A percentile compares a stretch with the other conserved stretches of the same genome.
Evolutionary conservation across 2,113 vertebrate species (phyloP).

Genomic region (Garra rufa): DNA sequence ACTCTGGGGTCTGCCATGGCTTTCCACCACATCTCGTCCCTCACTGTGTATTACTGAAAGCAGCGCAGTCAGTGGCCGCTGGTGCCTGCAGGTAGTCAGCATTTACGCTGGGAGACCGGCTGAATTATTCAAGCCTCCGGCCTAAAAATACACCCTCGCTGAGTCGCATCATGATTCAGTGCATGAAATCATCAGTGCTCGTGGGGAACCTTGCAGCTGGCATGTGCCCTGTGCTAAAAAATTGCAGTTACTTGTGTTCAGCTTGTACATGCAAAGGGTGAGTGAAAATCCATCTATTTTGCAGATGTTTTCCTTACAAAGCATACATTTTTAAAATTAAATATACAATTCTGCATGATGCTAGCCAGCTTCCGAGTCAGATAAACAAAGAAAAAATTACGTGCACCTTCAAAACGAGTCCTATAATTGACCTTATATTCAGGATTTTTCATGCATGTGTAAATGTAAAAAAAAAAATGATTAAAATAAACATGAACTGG

Average conservation of each 20-base stretch:
- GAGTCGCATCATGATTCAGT: slow-evolving; percentile 51
- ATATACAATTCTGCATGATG: background rate
- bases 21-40: slow-evolving; percentile 60
- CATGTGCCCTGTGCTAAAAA: background rate
- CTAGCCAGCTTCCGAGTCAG: background rate
- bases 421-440: background rate
- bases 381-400: background rate
- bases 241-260: background rate
- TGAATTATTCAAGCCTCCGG: slow-evolving; percentile 65
- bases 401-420: background rate
- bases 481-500: background rate
- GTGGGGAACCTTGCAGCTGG: slow-evolving; percentile 35
- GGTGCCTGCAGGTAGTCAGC: slow-evolving; percentile 41
- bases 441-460: background rate
- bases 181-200: slow-evolving; percentile 49
- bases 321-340: background rate
- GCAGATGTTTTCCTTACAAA: too few species aligned
- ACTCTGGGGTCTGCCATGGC: slow-evolving; percentile 66
- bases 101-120: slow-evolving; percentile 46
- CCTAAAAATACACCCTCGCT: slow-evolving; percentile 61
- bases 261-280: background rate
- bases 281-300: background rate
- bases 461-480: background rate
- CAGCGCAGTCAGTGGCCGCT: slow-evolving; percentile 17
- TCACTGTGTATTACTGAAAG: slow-evolving; percentile 45